Evolutionary conservation across 2,797 vertebrate species (phyloP).

Genomic region (Eleutherodactylus coqui): DNA sequence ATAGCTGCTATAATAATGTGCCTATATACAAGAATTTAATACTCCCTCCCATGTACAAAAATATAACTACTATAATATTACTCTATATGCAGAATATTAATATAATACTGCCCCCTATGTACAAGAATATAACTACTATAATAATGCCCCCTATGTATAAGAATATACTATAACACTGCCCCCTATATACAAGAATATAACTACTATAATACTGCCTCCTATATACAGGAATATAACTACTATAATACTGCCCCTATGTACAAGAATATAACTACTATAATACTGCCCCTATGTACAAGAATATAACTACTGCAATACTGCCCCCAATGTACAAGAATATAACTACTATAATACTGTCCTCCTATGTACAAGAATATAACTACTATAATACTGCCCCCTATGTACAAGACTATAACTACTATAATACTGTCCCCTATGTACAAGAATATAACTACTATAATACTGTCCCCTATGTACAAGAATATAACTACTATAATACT

Average conservation of each 20-base stretch:
- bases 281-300: neutral
- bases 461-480: neutral
- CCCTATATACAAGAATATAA: neutral
- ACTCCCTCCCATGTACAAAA: too few relatives aligned
- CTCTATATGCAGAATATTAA: too few relatives aligned
- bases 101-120: too few relatives aligned
- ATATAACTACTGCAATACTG: slow-evolving; percentile 1
- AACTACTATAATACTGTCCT: slow-evolving; percentile 9
- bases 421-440: neutral
- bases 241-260: neutral
- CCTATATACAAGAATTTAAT: too few relatives aligned
- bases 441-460: neutral
- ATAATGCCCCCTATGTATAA: neutral
- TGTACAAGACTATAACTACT: neutral
- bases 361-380: neutral
- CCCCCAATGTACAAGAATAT: neutral
- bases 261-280: slow-evolving; percentile 7
- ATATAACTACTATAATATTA: too few relatives aligned
- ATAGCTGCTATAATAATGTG: too few relatives aligned
- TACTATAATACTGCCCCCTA: neutral
- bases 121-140: neutral
- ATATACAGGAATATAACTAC: neutral
- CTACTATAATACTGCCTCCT: neutral
- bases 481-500: neutral
- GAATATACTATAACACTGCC: neutral